Evolutionary conservation across 2,797 vertebrate genomes (phyloP).

Genomic region (Pagetopsis macropterus): DNA sequence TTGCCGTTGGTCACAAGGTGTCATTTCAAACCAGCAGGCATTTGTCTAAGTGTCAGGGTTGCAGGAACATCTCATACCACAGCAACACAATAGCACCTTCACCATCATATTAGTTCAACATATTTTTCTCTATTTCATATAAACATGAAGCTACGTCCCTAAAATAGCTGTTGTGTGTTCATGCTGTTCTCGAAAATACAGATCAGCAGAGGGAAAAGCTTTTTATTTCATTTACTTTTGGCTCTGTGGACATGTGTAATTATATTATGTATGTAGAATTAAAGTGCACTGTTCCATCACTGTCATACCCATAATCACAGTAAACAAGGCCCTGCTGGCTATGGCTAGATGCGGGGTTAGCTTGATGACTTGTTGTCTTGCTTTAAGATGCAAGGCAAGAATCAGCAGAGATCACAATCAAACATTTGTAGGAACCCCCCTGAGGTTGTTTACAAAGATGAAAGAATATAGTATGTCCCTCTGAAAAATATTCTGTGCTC

Average conservation of each 20-base stretch:
- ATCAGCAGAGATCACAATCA: constrained; percentile 32
- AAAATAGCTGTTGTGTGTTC: background rate
- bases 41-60: constrained; percentile 4
- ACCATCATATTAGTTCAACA: background rate
- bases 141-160: background rate
- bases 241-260: constrained; percentile 7
- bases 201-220: background rate
- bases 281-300: constrained; percentile 18
- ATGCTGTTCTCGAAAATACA: background rate
- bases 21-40: constrained; percentile 24
- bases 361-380: constrained; percentile 17
- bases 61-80: background rate
- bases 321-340: constrained; percentile 30
- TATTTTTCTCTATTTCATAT: background rate
- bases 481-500: constrained; percentile 3
- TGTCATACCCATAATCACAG: constrained; percentile 36
- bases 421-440: constrained; percentile 16
- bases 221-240: constrained; percentile 6
- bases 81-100: background rate
- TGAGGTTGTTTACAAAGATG: constrained; percentile 12
- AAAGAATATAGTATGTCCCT: background rate
- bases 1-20: constrained; percentile 25
- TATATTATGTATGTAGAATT: constrained; percentile 6
- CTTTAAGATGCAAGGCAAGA: constrained; percentile 6
- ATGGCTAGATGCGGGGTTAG: background rate